phyloP scores from a whole-genome alignment of 2,113 vertebrate genomes.

The Leucopsar rothschildi region DNA sequence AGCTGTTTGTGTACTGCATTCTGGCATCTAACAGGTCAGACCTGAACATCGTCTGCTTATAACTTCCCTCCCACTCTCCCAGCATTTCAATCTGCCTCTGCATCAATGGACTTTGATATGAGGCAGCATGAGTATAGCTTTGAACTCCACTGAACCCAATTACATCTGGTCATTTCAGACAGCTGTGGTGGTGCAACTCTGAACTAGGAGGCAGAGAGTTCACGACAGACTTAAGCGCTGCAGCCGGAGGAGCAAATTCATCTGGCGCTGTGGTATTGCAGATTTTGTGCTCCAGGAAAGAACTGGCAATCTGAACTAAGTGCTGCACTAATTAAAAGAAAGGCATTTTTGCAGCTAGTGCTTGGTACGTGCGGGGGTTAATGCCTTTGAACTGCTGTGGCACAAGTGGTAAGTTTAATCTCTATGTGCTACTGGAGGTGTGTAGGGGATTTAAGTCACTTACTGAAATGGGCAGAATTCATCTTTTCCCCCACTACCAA shows the following conservation, averaged over 20 bases:
- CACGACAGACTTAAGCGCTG: slow-evolving; percentile 42
- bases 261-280: slow-evolving; percentile 2
- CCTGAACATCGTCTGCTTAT: slow-evolving; percentile 46
- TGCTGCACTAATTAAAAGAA: slow-evolving; percentile 56
- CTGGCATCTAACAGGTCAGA: slow-evolving; percentile 55
- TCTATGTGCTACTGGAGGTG: neutral
- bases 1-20: slow-evolving; percentile 54
- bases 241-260: slow-evolving; percentile 47
- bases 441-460: neutral
- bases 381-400: neutral
- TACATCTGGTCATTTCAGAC: slow-evolving; percentile 76
- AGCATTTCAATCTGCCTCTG: slow-evolving; percentile 61
- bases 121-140: slow-evolving; percentile 70
- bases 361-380: neutral
- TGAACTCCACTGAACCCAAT: slow-evolving; percentile 80
- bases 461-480: neutral
- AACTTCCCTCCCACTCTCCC: slow-evolving; percentile 63
- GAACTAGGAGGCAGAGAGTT: slow-evolving; percentile 71
- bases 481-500: neutral
- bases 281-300: slow-evolving; percentile 19
- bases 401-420: neutral
- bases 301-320: slow-evolving; percentile 19
- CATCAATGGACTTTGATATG: slow-evolving; percentile 76
- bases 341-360: neutral
- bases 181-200: slow-evolving; percentile 63